Evolutionary conservation across 2,113 vertebrate species (phyloP), one percentile per base, ranked within the genome.

Genomic region (Progne subis): DNA sequence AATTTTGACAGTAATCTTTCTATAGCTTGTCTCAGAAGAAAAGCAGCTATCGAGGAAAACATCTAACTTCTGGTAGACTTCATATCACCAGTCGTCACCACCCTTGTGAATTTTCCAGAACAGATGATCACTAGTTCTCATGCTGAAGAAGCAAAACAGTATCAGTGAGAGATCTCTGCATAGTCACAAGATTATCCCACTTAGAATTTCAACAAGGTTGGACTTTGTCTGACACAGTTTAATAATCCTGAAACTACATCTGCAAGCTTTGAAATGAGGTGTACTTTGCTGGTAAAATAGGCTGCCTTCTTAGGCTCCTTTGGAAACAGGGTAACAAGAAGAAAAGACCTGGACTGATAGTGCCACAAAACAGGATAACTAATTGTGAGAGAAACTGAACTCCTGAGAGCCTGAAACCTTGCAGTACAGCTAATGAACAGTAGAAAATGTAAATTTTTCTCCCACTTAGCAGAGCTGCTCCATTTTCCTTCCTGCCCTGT

Each of bases 1-100:
- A 69, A 59, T 92, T 96, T 93, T 93, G 52, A 37, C 59, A 52
- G 19, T 65, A 91, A 41, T 69, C 43, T 89, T 97, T 67, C 50
- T 80, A 37, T 61, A 67, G 25, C 59, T 74, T 77, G 29, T 50
- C 63, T 85, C 67, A 59, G 88, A 90, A 83, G 41, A 83, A 60
- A 47, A 90, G 9, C 31, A 83, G 18, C 56, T 92, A 32, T 55
- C 82, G 59, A 76, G 61, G 50, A 72, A 57, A 50, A 81, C 28
- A 84, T 28, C 13, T 70, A 63, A 81, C 50, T 84, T 80, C 50
- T 32, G 76, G 46, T 39, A 44, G 47, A 55, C 23, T 26, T 89
- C 3, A 0, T 50, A 37, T 39, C 56, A 68, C 21, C 37, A 61
- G 16, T 15, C 86, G 24, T 28, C 34, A 32, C 16, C 8, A 59